A percentile compares a stretch with the other conserved stretches of the same genome.
Conservation (phyloP, 2,888 invertebrate genomes). For the Therioaphis trifolii region DNA sequence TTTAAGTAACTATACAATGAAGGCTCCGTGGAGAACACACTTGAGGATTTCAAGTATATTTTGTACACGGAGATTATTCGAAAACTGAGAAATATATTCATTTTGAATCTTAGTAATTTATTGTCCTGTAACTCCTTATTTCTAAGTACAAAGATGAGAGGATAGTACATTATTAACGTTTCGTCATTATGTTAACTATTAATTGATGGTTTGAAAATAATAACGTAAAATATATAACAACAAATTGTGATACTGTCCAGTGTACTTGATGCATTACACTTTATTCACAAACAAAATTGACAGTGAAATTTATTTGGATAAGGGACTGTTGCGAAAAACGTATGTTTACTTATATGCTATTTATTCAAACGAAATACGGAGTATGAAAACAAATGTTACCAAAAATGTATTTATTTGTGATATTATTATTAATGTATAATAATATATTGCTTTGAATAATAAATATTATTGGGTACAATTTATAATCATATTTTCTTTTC, state of each 20-base stretch:
- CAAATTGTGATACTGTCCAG: too few relatives aligned
- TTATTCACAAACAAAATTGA: not conserved
- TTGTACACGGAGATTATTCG: too few relatives aligned
- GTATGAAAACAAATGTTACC: not conserved
- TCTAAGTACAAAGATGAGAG: too few relatives aligned
- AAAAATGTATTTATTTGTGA: not conserved
- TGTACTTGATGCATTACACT: not conserved
- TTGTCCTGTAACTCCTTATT: too few relatives aligned
- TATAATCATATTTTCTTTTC: conserved; percentile 29
- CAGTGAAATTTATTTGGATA: not conserved
- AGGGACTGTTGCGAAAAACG: not conserved
- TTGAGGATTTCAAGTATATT: too few relatives aligned
- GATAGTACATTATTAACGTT: too few relatives aligned
- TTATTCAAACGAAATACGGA: conserved; percentile 1
- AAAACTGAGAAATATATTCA: too few relatives aligned
- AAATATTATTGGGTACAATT: conserved; percentile 25
- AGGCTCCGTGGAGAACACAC: too few relatives aligned
- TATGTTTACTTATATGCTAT: conserved; percentile 5
- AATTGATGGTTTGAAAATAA: too few relatives aligned
- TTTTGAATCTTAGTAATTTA: too few relatives aligned
- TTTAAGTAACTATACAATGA: not conserved
- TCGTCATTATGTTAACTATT: too few relatives aligned
- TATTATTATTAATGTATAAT: conserved; percentile 10
- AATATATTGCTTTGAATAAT: conserved; percentile 20
- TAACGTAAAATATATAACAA: too few relatives aligned